Base-by-base conservation (phyloP, 2,113 vertebrate genomes). In the Pseudolaguvia tuberculata region DNA sequence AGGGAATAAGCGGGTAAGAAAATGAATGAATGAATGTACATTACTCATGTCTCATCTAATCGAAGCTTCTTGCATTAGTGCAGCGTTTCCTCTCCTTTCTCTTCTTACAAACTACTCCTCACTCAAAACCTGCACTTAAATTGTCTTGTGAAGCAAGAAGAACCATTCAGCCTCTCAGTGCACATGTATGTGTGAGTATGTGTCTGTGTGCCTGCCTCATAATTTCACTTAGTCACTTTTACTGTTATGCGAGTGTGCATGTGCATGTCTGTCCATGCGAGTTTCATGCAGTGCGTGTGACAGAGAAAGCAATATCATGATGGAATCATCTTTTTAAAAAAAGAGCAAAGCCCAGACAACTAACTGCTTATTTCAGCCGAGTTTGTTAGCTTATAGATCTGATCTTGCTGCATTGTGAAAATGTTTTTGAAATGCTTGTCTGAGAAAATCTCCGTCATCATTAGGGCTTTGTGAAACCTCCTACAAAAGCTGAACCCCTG, bases 81-180 rank as follows among this genome's bases (percentile, higher is more conserved):
- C 17, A 35, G 10, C 27, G 13, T 4, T 57, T 14, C 79, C 82
- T 67, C 72, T 65, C 73, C 63, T 65, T 70, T 35, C 72, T 63
- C 62, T 83, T 73, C 59, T 62, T 55, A 78, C 20, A 56, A 23
- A n/a, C 69, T 66, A 61, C 18, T 45, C 25, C 10, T 39, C 45
- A 76, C 58, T 68, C 2, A 18, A 78, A 67, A n/a, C 68, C 78
- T 76, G n/a, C 21, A n/a, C 75, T 70, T 55, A 80, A 85, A 83
- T 84, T 76, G 79, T 27, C 74, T 81, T 65, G 82, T 85, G 51
- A 35, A 70, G 50, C 68, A 39, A 21, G 13, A 50, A 21, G 5
- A n/a, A 53, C 1, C 29, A 66, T 50, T 4, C 45, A 52, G 48
- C 27, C 23, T 23, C n/a, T 39, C 29, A 35, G 63, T 20, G 27